phyloP scores from a whole-genome alignment of 2,797 vertebrate genomes.

The Sebastes flavidus region DNA sequence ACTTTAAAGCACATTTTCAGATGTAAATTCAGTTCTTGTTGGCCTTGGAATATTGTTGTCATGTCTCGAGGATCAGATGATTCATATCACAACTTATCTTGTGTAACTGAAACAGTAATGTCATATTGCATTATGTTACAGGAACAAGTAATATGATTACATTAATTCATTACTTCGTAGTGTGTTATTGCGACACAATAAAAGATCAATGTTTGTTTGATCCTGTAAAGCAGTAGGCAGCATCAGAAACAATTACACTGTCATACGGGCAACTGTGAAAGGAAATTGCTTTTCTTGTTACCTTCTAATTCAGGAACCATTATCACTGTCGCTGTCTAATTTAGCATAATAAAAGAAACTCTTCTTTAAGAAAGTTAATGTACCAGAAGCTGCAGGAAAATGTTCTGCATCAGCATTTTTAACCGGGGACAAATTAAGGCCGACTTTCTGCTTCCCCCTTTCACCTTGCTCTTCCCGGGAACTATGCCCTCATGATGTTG shows the following conservation, averaged over 20 bases:
- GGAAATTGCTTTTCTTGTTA: not conserved
- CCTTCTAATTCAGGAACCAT: not conserved
- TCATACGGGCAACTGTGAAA: not conserved
- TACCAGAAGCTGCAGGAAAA: not conserved
- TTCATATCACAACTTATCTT: not conserved
- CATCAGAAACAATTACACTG: not conserved
- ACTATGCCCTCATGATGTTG: not conserved
- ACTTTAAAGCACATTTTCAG: not conserved
- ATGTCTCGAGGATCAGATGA: not conserved
- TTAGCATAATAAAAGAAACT: not conserved
- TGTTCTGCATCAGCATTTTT: slow-evolving; percentile 17
- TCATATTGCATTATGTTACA: not conserved
- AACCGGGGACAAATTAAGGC: not conserved
- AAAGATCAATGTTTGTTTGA: not conserved
- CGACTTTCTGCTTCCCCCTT: slow-evolving; percentile 3
- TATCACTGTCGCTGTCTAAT: not conserved
- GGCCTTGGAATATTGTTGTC: not conserved
- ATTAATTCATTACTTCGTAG: not conserved
- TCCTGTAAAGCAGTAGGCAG: not conserved
- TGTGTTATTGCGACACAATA: not conserved
- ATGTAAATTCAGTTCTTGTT: not conserved
- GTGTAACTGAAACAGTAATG: not conserved
- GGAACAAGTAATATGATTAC: not conserved
- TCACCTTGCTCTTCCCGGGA: slow-evolving; percentile 9
- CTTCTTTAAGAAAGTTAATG: not conserved